phyloP scores from a whole-genome alignment of 1,140 invertebrate genomes.

The Procambarus virginalis region DNA sequence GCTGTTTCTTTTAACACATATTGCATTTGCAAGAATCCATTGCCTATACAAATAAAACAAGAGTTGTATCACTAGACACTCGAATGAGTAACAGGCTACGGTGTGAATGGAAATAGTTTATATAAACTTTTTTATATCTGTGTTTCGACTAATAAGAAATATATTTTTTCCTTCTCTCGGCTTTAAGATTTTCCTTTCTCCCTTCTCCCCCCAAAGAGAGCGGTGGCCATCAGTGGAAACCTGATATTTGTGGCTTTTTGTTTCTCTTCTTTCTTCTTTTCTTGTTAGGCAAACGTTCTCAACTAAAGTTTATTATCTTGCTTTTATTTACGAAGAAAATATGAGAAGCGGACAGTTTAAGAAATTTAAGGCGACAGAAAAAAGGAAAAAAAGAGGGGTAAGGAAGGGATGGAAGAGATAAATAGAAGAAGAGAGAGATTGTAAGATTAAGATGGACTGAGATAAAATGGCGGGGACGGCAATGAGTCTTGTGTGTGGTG shows the following conservation, averaged over 20 bases:
- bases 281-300: too few species aligned
- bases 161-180: not conserved
- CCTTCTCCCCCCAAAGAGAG: too few species aligned
- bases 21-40: not conserved
- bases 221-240: too few species aligned
- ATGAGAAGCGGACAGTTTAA: too few species aligned
- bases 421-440: not conserved
- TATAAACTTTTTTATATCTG: slow-evolving; percentile 25
- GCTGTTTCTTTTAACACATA: too few species aligned
- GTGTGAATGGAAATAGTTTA: slow-evolving; percentile 8
- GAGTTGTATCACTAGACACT: not conserved
- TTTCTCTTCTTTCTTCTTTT: too few species aligned
- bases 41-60: not conserved
- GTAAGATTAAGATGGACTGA: too few species aligned
- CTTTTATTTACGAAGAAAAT: too few species aligned
- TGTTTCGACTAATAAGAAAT: slow-evolving; percentile 19
- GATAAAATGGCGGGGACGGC: too few species aligned
- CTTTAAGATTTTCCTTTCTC: not conserved
- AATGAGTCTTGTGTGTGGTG: too few species aligned
- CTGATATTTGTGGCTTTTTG: too few species aligned
- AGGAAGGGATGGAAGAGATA: not conserved
- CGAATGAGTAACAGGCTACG: slow-evolving; percentile 21
- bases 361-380: not conserved
- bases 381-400: not conserved
- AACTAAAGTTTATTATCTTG: too few species aligned